Conservation (phyloP, 2,113 vertebrate genomes). For the Poicephalus meyeri region DNA sequence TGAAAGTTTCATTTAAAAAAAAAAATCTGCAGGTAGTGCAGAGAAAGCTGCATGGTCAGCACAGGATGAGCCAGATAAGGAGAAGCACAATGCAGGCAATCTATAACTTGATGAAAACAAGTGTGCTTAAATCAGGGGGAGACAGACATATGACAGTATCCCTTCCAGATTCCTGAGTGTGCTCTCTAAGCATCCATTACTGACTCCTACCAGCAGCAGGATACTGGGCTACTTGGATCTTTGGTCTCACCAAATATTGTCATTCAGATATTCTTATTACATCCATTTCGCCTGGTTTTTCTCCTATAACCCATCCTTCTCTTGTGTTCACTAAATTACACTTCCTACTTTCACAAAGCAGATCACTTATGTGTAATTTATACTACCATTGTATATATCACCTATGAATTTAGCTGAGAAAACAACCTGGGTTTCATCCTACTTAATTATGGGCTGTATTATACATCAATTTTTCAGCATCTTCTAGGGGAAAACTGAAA, state of each 20-base stretch:
- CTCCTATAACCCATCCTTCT: not conserved
- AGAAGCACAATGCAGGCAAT: not conserved
- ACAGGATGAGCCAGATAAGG: not conserved
- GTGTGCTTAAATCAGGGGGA: not conserved
- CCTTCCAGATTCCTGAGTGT: not conserved
- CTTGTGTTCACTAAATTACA: not conserved
- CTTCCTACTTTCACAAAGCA: not conserved
- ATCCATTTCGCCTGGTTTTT: not conserved
- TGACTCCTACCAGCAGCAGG: not conserved
- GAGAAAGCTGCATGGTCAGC: not conserved
- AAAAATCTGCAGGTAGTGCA: not conserved
- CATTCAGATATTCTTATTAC: not conserved
- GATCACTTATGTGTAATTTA: not conserved
- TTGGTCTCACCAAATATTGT: not conserved
- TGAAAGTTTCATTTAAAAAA: not conserved
- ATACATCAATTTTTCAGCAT: not conserved
- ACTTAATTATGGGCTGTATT: not conserved
- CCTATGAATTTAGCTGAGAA: not conserved
- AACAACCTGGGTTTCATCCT: not conserved
- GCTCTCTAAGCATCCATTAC: not conserved
- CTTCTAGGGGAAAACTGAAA: not conserved
- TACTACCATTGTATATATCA: not conserved
- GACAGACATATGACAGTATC: not conserved
- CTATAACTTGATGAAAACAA: not conserved
- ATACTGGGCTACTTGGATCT: not conserved